These are phyloP conservation scores for Diploscapter pachys DNA, from an alignment of 1,140 invertebrate genomes.

Conservation along the genomic window DNA sequence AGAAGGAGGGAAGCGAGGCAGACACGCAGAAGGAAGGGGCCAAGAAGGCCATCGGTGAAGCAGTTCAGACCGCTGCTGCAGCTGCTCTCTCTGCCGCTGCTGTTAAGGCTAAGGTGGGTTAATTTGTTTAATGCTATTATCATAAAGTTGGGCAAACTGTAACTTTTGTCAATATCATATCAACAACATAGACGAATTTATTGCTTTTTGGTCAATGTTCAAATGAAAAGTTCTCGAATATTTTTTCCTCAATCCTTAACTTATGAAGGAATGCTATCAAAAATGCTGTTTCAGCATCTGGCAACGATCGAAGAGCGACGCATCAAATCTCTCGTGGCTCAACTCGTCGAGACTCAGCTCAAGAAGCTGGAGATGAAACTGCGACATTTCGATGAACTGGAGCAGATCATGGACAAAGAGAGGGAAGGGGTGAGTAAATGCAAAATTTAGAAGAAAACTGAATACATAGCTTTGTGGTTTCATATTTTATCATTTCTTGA, in stretches of 20 bases:
- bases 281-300: constrained; percentile 68
- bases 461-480: neutral
- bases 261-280: neutral
- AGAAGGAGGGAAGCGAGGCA: constrained; percentile 22
- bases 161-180: neutral
- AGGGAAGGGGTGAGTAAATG: constrained; percentile 71
- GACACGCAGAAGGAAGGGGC: constrained; percentile 47
- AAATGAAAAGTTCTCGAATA: neutral
- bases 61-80: constrained; percentile 88
- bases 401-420: constrained; percentile 97
- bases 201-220: neutral
- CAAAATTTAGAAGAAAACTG: neutral
- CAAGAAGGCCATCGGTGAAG: constrained; percentile 65
- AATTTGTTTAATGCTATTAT: neutral
- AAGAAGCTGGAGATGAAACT: constrained; percentile 96
- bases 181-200: neutral
- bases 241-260: too few species aligned
- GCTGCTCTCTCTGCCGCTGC: constrained; percentile 91
- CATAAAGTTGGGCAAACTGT: neutral
- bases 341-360: constrained; percentile 92
- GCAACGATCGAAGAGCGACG: constrained; percentile 95
- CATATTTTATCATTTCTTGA: too few species aligned
- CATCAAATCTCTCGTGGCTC: constrained; percentile 91
- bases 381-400: constrained; percentile 94
- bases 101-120: constrained; percentile 81